phyloP scores from a whole-genome alignment of 2,888 invertebrate species.

The Dynastes grantii region DNA sequence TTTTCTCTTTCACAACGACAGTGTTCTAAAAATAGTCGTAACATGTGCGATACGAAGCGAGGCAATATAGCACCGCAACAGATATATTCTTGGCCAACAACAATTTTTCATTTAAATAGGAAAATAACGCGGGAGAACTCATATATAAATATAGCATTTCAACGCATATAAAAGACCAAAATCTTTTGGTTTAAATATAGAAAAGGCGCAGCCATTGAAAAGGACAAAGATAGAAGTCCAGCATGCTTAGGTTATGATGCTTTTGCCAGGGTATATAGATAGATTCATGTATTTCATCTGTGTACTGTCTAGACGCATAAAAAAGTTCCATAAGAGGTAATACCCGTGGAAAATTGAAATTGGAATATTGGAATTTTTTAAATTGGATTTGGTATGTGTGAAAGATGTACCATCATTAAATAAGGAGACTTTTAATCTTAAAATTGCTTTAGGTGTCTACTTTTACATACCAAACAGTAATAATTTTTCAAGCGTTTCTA shows the following conservation, averaged over 20 bases:
- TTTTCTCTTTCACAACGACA: slow-evolving; percentile 12
- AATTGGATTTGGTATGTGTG: too few species aligned
- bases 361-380: too few species aligned
- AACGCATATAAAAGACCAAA: not conserved
- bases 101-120: slow-evolving; percentile 23
- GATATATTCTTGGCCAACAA: slow-evolving; percentile 15
- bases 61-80: not conserved
- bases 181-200: slow-evolving; percentile 18
- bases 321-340: not conserved
- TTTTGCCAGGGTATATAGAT: not conserved
- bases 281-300: not conserved
- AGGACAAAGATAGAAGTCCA: not conserved
- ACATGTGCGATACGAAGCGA: slow-evolving; percentile 11
- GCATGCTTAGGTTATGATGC: not conserved
- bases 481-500: too few species aligned
- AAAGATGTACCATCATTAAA: too few species aligned
- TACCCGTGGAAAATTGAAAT: too few species aligned
- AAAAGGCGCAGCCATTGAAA: not conserved
- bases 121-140: slow-evolving; percentile 10
- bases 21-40: slow-evolving; percentile 16
- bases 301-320: slow-evolving; percentile 12
- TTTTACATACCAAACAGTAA: too few species aligned
- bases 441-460: too few species aligned
- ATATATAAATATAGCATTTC: not conserved
- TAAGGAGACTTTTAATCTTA: too few species aligned